These are phyloP conservation scores for Calliphora vomitoria DNA, from an alignment of 2,888 invertebrate genomes.

Conservation along the genomic window DNA sequence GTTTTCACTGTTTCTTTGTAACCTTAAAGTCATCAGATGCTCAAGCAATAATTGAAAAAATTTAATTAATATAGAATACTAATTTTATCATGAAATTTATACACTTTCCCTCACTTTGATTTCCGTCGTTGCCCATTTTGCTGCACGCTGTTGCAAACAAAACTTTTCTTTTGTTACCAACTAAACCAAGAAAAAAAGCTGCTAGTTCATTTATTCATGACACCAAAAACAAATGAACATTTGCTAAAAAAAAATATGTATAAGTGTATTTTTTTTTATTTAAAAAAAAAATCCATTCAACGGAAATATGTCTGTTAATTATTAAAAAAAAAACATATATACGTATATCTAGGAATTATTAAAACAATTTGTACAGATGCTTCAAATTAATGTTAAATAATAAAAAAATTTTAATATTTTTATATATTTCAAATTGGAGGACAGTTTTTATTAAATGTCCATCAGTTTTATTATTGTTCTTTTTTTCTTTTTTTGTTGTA, in stretches of 20 bases:
- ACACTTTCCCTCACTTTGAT: neutral
- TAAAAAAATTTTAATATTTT: no score
- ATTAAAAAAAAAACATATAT: slow-evolving; percentile 43
- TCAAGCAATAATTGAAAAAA: slow-evolving; percentile 59
- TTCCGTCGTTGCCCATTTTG: neutral
- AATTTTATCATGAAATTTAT: slow-evolving; percentile 56
- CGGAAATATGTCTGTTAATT: slow-evolving; percentile 55
- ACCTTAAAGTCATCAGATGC: slow-evolving; percentile 38
- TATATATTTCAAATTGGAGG: slow-evolving; percentile 10
- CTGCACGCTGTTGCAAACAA: slow-evolving; percentile 36
- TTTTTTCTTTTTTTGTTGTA: neutral
- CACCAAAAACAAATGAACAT: slow-evolving; percentile 28
- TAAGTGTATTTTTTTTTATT: no score
- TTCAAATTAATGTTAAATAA: neutral
- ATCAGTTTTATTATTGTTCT: neutral
- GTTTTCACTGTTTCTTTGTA: neutral
- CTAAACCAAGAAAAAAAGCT: neutral
- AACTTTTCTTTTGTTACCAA: slow-evolving; percentile 47
- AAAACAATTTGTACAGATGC: slow-evolving; percentile 30
- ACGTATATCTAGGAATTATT: no score
- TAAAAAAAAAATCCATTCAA: no score
- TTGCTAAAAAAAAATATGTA: slow-evolving; percentile 12
- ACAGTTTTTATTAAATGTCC: slow-evolving; percentile 4
- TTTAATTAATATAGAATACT: slow-evolving; percentile 59
- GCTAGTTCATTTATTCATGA: slow-evolving; percentile 45